Base-by-base conservation (phyloP, 2,888 invertebrate genomes). In the Mactromeris polynyma region DNA sequence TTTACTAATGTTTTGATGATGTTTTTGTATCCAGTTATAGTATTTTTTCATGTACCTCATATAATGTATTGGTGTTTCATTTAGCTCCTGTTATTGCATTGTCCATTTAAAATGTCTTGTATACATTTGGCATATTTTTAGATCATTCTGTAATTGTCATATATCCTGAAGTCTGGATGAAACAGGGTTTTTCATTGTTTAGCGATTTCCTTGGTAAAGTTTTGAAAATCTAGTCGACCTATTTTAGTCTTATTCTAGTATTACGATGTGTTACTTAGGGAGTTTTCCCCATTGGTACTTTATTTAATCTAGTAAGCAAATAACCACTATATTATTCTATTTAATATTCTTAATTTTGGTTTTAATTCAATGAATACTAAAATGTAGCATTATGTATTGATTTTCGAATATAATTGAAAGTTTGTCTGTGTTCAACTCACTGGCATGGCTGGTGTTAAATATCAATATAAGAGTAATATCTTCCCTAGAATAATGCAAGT, bases 11-110 rank as follows among this genome's bases (percentile, higher is more conserved):
- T 64, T 26, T 64, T 26, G 46, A 64, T 26, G 26, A 64, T 64
- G 26, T 64, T 64, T 64, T 64, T 64, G 26, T 64, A 64, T 26
- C 58, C 58, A 64, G 58, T 64, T 64, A 64, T 7, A 64, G 26
- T n/a, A 26, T 26, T 64, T 64, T 54, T 64, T 64, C 58, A 64
- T 64, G 58, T 64, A 64, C 58, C 58, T 64, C 58, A 64, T 26
- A 26, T 51, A 6, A 4, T 64, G n/a, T 64, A 64, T 64, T 26
- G 26, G 26, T 64, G 58, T 64, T 26, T 64, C 46, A 64, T 64
- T n/a, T 64, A 54, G 19, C 14, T n/a, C 26, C 26, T 58, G n/a
- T 64, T 7, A 26, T 64, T 64, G 58, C 58, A 64, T 26, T 26
- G 26, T 64, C 26, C 58, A 64, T 64, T 64, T 26, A 64, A 26